Base-by-base conservation (phyloP, 2,888 invertebrate genomes). In the Conops quadrifasciatus region DNA sequence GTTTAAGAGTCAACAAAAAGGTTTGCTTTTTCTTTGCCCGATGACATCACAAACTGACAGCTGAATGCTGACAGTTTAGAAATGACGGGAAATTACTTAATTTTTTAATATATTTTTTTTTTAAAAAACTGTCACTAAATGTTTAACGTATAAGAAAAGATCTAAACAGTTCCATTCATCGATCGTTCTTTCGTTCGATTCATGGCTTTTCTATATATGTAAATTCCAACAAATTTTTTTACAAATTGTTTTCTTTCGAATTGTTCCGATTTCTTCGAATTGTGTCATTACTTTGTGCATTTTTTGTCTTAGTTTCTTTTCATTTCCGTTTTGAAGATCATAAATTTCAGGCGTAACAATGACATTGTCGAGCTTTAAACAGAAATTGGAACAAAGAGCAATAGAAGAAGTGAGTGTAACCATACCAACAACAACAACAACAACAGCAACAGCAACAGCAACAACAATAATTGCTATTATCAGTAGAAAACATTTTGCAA, bases 281-380 rank as follows among this genome's bases (percentile, higher is more conserved):
- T 49, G 9, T 49, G 16, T 5, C 3, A 1, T 4, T 28, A 3
- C 13, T 13, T 26, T 13, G 5, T 9, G 21, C 1, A 24, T 58
- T 64, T 15, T 28, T 13, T 30, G 65, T 66, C n/a, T n/a, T n/a
- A n/a, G n/a, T 66, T 66, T 66, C 30, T 21, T 49, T 49, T 19
- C 49, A 16, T 67, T 67, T 47, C 30, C 60, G 60, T 43, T 36
- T 60, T 30, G 21, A n/a, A 60, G 59, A 67, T 67, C 67, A 67
- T 67, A 67, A 67, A 67, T n/a, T 67, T 60, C 67, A 67, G 45
- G 67, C 67, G 67, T 67, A 47, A 67, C 59, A 59, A 24, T 67
- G 67, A 67, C 60, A 47, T 67, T 67, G 60, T 67, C 67, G 67
- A 19, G 49, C 60, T 60, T 49, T 58, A 30, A 67, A 59, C 58